Evolutionary conservation across 2,797 vertebrate species (phyloP).

Genomic region (Enteromius afrohamiltoni): DNA sequence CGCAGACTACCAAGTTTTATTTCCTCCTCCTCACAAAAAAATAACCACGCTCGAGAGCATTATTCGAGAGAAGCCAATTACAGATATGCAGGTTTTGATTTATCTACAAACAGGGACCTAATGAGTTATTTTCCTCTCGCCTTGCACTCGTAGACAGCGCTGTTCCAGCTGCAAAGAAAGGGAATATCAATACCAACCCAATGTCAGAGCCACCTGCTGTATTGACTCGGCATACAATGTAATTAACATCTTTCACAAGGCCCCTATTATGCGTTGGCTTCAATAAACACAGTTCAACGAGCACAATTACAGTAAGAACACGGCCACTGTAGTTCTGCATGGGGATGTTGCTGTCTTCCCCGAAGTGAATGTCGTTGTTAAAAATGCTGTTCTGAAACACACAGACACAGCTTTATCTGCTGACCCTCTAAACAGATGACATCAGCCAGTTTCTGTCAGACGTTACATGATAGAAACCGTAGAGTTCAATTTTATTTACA

Average conservation of each 20-base stretch:
- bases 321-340: not conserved
- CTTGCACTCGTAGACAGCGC: slow-evolving; percentile 55
- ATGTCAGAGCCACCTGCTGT: slow-evolving; percentile 59
- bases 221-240: slow-evolving; percentile 68
- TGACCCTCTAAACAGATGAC: not conserved
- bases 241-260: slow-evolving; percentile 70
- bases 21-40: slow-evolving; percentile 57
- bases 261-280: slow-evolving; percentile 64
- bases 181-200: slow-evolving; percentile 44
- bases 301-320: slow-evolving; percentile 47
- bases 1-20: slow-evolving; percentile 60
- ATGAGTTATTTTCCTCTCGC: slow-evolving; percentile 68
- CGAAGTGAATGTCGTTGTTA: not conserved
- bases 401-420: not conserved
- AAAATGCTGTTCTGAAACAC: not conserved
- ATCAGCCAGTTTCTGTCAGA: not conserved
- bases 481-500: not conserved
- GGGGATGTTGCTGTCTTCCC: not conserved
- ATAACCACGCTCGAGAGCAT: slow-evolving; percentile 60
- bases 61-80: slow-evolving; percentile 67
- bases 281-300: slow-evolving; percentile 76
- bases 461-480: not conserved
- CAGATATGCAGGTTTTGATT: slow-evolving; percentile 67
- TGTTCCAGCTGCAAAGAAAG: slow-evolving; percentile 29
- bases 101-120: slow-evolving; percentile 72